Evolutionary conservation across 1,140 invertebrate genomes (phyloP), one percentile per base, ranked within the genome.

Genomic region (Halyomorpha halys): DNA sequence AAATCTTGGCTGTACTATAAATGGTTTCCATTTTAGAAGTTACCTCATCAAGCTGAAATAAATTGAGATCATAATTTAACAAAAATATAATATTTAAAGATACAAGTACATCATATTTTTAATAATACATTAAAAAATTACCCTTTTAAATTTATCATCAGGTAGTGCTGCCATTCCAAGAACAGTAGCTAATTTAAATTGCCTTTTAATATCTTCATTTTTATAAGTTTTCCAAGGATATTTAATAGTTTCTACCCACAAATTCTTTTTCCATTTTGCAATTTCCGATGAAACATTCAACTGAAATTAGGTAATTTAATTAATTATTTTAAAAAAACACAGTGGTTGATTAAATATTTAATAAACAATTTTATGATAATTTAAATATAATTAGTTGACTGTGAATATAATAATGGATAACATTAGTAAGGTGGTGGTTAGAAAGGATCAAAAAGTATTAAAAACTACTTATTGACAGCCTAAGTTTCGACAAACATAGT

Each of bases 1-100:
- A 91, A 21, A 93, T 83, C 75, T 89, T 91, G 0, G 89, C 83
- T 16, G 82, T 90, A 4, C 86, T 84, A 69, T 89, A 93, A 64
- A 87, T 86, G 0, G 80, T 81, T 71, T 89, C 80, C 89, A 93
- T 92, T 19, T 65, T 34, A 19, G 30, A 23, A 18, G 47, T 47
- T 25, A 62, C 30, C n/a, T 65, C 49, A 18, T 64, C 62, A 6
- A 67, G 39, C 66, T 67, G 45, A 49, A 66, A 65, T 15, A 51
- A 59, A 56, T 23, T 11, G 1, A 44, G 27, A 19, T 5, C 5
- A 56, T 27, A 34, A 21, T 15, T 53, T 39, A 3, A n/a, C 5
- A 34, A 63, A 21, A 16, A 45, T n/a, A 27, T 47, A 51, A n/a
- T 18, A 39, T 60, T n/a, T 5, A 60, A 60, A 6, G 4, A 51